These are phyloP conservation scores for Sciurus niger DNA, from an alignment of 2,113 vertebrate species.

Conservation along the genomic window DNA sequence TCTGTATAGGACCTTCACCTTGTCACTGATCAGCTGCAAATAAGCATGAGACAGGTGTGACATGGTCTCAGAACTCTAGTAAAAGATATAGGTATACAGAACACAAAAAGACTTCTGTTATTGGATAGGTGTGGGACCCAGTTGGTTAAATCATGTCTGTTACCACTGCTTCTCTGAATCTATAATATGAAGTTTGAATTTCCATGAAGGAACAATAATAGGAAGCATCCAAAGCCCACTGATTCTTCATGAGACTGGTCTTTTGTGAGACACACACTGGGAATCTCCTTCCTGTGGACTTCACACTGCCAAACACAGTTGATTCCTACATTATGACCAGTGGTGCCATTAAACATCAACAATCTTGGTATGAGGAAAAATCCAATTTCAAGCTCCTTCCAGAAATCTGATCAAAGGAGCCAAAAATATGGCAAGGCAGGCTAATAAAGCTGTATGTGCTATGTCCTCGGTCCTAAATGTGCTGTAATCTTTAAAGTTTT, in stretches of 20 bases:
- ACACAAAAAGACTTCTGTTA: not conserved
- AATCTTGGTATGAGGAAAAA: not conserved
- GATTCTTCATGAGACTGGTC: not conserved
- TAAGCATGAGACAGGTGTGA: not conserved
- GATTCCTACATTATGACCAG: not conserved
- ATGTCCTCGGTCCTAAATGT: not conserved
- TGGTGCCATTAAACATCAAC: not conserved
- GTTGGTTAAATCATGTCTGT: rapidly evolving
- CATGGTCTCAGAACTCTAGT: not conserved
- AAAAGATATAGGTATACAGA: not conserved
- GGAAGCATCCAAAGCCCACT: not conserved
- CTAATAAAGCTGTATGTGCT: too few relatives aligned
- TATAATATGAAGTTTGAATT: not conserved
- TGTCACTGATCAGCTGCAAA: not conserved
- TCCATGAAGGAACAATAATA: not conserved
- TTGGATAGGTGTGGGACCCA: not conserved
- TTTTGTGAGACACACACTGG: not conserved
- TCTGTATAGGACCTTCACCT: too few relatives aligned
- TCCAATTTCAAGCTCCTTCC: not conserved
- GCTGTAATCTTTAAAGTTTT: not conserved
- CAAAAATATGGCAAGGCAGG: not conserved
- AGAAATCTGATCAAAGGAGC: rapidly evolving
- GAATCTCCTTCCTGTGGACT: not conserved
- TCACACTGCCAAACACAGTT: not conserved
- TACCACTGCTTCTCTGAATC: not conserved